phyloP scores from a whole-genome alignment of 2,113 vertebrate species.

The Callocephalon fimbriatum region DNA sequence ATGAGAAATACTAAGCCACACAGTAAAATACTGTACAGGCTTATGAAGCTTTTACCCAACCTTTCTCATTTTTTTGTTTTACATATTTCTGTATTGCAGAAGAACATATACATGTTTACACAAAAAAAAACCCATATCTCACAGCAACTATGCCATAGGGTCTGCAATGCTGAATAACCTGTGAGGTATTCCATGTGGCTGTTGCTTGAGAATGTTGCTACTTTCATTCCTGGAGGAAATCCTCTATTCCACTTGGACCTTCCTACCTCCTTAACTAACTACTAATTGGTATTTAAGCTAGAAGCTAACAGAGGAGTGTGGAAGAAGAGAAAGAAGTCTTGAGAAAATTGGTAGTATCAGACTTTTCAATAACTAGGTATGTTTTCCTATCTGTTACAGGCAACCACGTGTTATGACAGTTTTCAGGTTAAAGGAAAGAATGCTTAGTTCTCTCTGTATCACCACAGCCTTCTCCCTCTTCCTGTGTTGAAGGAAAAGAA shows the following conservation, averaged over 20 bases:
- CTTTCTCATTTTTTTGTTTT: background rate
- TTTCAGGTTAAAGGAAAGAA: background rate
- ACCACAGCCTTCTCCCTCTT: background rate
- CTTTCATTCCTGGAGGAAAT: background rate
- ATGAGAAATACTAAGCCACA: background rate
- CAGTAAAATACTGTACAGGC: background rate
- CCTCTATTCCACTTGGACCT: background rate
- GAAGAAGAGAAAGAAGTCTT: background rate
- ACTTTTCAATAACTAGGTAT: background rate
- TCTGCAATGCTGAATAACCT: background rate
- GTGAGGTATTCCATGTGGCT: background rate
- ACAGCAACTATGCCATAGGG: background rate
- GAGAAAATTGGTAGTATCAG: background rate
- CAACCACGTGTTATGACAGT: background rate
- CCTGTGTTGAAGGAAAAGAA: background rate
- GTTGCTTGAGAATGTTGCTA: background rate
- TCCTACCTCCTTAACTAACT: background rate
- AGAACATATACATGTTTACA: background rate
- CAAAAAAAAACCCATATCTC: accelerated
- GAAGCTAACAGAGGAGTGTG: background rate
- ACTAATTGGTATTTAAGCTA: background rate
- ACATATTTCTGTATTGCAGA: background rate
- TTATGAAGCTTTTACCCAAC: background rate
- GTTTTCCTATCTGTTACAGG: background rate
- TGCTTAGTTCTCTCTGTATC: background rate